These are phyloP conservation scores for Pocillopora meandrina DNA, from an alignment of 92 coral and sea anemone species.

Conservation along the genomic window DNA sequence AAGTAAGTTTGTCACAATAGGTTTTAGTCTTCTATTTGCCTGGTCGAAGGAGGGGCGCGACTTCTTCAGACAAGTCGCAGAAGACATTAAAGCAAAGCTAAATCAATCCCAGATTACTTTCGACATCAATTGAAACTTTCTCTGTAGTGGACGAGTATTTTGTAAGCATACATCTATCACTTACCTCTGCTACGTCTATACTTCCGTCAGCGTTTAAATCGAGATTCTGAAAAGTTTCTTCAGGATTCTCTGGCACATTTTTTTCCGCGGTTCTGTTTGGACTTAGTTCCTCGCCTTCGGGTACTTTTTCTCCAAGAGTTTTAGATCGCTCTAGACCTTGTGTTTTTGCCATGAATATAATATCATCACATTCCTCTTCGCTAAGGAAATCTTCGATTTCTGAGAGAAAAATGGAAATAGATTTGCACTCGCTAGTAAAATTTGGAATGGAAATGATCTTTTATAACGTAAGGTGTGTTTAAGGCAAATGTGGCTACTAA, in stretches of 20 bases:
- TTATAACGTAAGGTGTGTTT: no score
- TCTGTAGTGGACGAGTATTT: neutral
- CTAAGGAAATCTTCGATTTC: slow-evolving; percentile 87
- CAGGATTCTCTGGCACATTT: slow-evolving; percentile 16
- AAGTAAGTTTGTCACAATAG: no score
- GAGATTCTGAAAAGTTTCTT: slow-evolving; percentile 33
- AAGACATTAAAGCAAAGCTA: no score
- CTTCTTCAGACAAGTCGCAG: no score
- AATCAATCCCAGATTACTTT: no score
- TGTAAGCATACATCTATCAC: neutral
- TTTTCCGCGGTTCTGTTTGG: slow-evolving; percentile 9
- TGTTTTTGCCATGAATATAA: slow-evolving; percentile 85
- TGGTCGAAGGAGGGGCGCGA: no score
- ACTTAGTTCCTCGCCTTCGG: slow-evolving; percentile 2
- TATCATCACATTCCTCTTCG: slow-evolving; percentile 78
- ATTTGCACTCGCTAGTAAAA: neutral
- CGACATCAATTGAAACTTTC: neutral
- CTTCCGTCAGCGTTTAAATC: slow-evolving; percentile 59
- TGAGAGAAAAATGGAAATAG: slow-evolving; percentile 6
- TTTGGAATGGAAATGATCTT: no score
- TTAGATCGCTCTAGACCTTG: slow-evolving; percentile 73
- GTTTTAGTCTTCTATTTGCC: no score
- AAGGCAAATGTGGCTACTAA: no score
- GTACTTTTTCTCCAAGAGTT: slow-evolving; percentile 51
- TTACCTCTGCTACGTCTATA: slow-evolving; percentile 68